phyloP scores from a whole-genome alignment of 2,888 invertebrate species.

The Hypomecis punctinalis region DNA sequence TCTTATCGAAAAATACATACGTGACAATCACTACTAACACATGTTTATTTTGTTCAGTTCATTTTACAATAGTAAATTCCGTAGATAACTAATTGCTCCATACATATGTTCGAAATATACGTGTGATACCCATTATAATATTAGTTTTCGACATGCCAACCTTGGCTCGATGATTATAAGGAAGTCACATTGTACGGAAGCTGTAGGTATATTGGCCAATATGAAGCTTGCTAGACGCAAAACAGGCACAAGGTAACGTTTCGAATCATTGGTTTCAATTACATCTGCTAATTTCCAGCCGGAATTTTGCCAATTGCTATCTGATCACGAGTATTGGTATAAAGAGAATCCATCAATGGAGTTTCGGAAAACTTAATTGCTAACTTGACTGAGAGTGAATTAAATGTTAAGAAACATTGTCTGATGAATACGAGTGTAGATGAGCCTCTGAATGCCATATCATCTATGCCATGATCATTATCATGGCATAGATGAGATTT shows the following conservation, averaged over 20 bases:
- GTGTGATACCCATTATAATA: conserved; percentile 23
- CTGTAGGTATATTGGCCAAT: conserved; percentile 26
- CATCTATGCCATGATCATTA: too few relatives aligned
- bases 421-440: too few relatives aligned
- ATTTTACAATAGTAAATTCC: conserved; percentile 15
- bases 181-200: conserved; percentile 30
- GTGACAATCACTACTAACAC: conserved; percentile 1
- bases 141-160: conserved; percentile 29
- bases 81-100: conserved; percentile 26
- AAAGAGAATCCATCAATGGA: background rate
- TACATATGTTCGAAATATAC: conserved; percentile 13
- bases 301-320: conserved; percentile 8
- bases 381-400: background rate
- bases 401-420: too few relatives aligned
- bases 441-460: too few relatives aligned
- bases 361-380: background rate
- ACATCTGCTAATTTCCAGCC: conserved; percentile 14
- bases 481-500: too few relatives aligned
- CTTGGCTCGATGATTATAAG: conserved; percentile 32
- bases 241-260: conserved; percentile 24
- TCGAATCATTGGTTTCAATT: conserved; percentile 23
- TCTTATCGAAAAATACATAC: background rate
- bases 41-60: conserved; percentile 1
- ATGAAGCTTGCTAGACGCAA: conserved; percentile 4
- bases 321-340: conserved; percentile 1